Evolutionary conservation across 2,113 vertebrate species (phyloP).

Genomic region (Perca flavescens): DNA sequence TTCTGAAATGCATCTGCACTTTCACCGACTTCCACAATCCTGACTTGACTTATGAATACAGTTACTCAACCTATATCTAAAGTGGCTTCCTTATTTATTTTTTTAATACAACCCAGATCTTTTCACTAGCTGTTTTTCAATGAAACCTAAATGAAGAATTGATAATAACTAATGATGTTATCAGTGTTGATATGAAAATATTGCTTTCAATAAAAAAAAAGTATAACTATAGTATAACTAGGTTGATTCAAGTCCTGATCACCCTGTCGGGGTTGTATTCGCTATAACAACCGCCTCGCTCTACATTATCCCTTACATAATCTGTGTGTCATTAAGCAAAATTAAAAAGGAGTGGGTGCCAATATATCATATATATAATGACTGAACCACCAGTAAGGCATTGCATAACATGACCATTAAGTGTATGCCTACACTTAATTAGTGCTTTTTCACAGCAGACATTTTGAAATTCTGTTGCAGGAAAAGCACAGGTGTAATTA

Average conservation of each 20-base stretch:
- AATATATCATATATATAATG: neutral
- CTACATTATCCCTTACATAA: too few species aligned
- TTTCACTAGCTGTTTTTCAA: neutral
- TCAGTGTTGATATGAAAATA: neutral
- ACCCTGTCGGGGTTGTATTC: too few species aligned
- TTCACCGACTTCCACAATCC: neutral
- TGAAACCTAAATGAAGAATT: neutral
- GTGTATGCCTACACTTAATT: neutral
- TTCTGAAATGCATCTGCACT: neutral
- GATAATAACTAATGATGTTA: neutral
- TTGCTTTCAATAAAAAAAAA: neutral
- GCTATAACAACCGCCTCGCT: too few species aligned
- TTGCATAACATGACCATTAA: neutral
- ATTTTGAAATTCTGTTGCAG: constrained; percentile 10
- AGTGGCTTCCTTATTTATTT: neutral
- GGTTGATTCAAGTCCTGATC: too few species aligned
- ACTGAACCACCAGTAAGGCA: neutral
- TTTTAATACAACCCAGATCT: neutral
- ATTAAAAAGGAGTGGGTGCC: neutral
- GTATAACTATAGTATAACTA: neutral
- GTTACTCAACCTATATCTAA: neutral
- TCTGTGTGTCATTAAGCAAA: constrained; percentile 1
- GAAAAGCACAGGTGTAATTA: neutral
- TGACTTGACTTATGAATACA: neutral
- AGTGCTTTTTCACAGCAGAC: constrained; percentile 9